Evolutionary conservation across 2,888 invertebrate genomes (phyloP), one percentile per base, ranked within the genome.

Genomic region (Pycnomerus fuliginosus): DNA sequence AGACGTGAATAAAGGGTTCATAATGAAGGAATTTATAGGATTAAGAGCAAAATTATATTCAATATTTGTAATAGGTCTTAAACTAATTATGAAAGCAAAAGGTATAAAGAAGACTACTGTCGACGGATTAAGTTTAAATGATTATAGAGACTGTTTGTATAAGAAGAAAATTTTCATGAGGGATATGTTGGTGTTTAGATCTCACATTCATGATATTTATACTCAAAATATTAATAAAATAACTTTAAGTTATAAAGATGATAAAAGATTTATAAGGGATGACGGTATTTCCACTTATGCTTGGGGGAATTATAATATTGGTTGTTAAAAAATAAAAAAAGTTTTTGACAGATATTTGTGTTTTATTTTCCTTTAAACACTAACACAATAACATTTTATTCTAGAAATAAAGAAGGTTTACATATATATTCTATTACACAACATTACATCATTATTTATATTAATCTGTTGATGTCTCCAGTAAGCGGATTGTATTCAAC

Each of bases 401-500:
- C 20, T 20, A 7, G 5, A 10, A 32, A 17, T 7, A 34, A 14
- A 24, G 2, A 23, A 14, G 14, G 11, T 35, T n/a, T 35, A 5
- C 12, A 11, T 27, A 8, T 7, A 27, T 8, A 11, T 27, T 27
- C 7, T 7, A 7, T 20, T 4, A 7, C 5, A 7, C 7, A 4
- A 7, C 7, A 20, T 20, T 29, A 13, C 3, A 14, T 29, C 14
- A 20, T 17, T 32, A 15, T 42, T 37, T 45, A 44, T 14, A 48
- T 15, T 44, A 58, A 37, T 54, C 53, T 54, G 41, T 30, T 41
- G 16, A 52, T 48, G 43, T 48, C 48, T 17, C 49, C 52, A 22
- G 42, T 57, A 15, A 59, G 24, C 1, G 56, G 55, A 31, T 48
- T 52, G 32, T 58, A 60, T 41, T 57, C 50, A 13, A 60, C 32